Percentiles rank a stretch among this genome's conserved stretches.
These are phyloP conservation scores for Lasioglossum calceatum DNA, from an alignment of 2,888 invertebrate species.

Conservation along the genomic window DNA sequence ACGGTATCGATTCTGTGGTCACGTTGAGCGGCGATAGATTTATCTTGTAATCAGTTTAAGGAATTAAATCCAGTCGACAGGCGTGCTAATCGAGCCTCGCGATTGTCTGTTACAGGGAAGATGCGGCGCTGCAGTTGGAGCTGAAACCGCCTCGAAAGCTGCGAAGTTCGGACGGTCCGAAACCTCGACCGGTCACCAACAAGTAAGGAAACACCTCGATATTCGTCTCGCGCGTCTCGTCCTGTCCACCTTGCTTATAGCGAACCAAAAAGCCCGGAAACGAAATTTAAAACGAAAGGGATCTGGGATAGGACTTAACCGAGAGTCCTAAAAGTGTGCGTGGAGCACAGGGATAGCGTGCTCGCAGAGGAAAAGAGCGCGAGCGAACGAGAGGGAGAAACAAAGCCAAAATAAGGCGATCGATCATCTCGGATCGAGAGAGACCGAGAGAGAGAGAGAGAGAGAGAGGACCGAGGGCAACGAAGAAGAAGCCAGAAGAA, in stretches of 20 bases:
- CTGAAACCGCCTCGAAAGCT: conserved; percentile 80
- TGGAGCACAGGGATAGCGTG: conserved; percentile 2
- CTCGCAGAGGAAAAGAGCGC: not conserved
- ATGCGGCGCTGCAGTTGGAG: conserved; percentile 79
- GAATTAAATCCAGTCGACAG: not conserved
- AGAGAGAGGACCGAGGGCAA: not conserved
- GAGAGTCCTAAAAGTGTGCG: not conserved
- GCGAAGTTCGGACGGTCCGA: conserved; percentile 75
- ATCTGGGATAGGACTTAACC: not conserved
- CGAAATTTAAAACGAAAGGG: conserved; percentile 20
- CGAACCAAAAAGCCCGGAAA: conserved; percentile 34
- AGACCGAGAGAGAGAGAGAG: not conserved
- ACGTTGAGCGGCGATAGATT: not conserved
- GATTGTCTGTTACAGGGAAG: conserved; percentile 75
- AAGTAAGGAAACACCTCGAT: conserved; percentile 78
- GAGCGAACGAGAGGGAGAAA: conserved; percentile 5
- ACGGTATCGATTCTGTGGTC: not conserved
- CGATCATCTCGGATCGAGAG: not conserved
- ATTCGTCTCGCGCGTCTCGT: conserved; percentile 69
- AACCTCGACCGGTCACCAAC: conserved; percentile 76
- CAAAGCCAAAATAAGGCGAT: not conserved
- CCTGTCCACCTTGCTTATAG: conserved; percentile 50
- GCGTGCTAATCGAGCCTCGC: not conserved
- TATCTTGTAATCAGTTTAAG: not conserved
- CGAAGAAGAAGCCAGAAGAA: not conserved